Evolutionary conservation across 1,140 invertebrate species (phyloP), one percentile per base, ranked within the genome.

Genomic region (Drosophila chauvacae): DNA sequence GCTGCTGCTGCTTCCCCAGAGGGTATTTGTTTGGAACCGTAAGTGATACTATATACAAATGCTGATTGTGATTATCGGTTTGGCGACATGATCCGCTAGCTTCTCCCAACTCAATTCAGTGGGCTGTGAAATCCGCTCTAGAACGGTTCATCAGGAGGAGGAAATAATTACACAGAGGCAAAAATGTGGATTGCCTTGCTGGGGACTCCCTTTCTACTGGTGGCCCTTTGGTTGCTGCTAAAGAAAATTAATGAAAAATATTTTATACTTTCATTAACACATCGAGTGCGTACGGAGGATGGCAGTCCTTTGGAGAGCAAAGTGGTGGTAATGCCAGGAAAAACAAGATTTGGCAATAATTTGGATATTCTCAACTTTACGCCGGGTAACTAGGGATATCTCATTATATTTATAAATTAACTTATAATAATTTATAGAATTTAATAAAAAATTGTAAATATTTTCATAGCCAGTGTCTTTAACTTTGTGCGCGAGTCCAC

Each of bases 261-360:
- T 35, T 81, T 64, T 42, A 56, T 92, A 5, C 69, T 90, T 4
- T 57, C 79, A 1, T 16, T 79, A 1, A 57, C 71, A 7, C 80
- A 66, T 18, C 80, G 81, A 28, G 55, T 92, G 4, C 65, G 69
- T 26, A 75, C 85, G 0, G 39, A 50, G 14, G 91, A 92, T 87
- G 87, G 85, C 7, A 84, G 68, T 57, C 65, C 72, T 7, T 18
- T 92, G 47, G 68, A 81, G 6, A 75, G 57, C 23, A 86, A 86
- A 47, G 73, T 81, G 2, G 59, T 33, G 4, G 42, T 90, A 5
- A 47, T 87, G 16, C 87, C 81, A 0, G 87, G 91, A 6, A 78
- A 51, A 41, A 79, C 91, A 7, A 58, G 48, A 44, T 92, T 92
- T 28, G 91, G 91, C 3, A 92, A 91, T 48, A 92, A 92, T 41